Evolutionary conservation across 2,888 invertebrate species (phyloP).

Genomic region (Drosophila anomelani): DNA sequence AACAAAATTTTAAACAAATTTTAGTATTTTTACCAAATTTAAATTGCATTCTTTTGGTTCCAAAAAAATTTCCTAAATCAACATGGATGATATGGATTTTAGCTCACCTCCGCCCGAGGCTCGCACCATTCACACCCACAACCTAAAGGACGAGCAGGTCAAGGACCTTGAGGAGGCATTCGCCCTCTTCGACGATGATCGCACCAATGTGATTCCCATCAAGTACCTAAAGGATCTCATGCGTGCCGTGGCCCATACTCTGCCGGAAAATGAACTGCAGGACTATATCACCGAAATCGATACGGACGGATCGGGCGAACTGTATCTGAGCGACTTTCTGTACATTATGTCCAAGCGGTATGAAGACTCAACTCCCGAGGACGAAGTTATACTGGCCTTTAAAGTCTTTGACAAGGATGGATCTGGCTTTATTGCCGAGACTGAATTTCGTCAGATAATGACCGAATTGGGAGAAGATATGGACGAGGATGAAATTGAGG

Average conservation of each 20-base stretch:
- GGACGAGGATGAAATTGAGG: slow-evolving; percentile 62
- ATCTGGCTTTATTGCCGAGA: slow-evolving; percentile 57
- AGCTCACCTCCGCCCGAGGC: slow-evolving; percentile 58
- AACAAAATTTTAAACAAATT: neutral
- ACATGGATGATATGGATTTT: slow-evolving; percentile 64
- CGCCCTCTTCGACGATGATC: slow-evolving; percentile 44
- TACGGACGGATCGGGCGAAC: slow-evolving; percentile 56
- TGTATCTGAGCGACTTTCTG: slow-evolving; percentile 59
- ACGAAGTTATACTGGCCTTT: slow-evolving; percentile 63
- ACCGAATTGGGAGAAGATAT: slow-evolving; percentile 52
- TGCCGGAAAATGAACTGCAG: slow-evolving; percentile 56
- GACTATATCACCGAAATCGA: slow-evolving; percentile 59
- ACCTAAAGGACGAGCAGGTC: slow-evolving; percentile 44
- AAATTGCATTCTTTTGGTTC: no score
- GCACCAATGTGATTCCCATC: slow-evolving; percentile 48
- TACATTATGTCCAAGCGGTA: slow-evolving; percentile 60
- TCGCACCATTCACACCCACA: slow-evolving; percentile 43
- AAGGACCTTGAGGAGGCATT: slow-evolving; percentile 56
- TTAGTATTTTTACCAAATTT: neutral
- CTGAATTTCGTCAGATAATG: slow-evolving; percentile 56
- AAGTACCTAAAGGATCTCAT: slow-evolving; percentile 51
- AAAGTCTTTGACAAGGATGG: slow-evolving; percentile 55
- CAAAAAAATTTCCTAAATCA: neutral
- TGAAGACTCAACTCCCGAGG: slow-evolving; percentile 49
- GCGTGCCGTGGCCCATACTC: slow-evolving; percentile 57